These are phyloP conservation scores for Psylliodes chrysocephalus DNA, from an alignment of 2,888 invertebrate species.

Conservation along the genomic window DNA sequence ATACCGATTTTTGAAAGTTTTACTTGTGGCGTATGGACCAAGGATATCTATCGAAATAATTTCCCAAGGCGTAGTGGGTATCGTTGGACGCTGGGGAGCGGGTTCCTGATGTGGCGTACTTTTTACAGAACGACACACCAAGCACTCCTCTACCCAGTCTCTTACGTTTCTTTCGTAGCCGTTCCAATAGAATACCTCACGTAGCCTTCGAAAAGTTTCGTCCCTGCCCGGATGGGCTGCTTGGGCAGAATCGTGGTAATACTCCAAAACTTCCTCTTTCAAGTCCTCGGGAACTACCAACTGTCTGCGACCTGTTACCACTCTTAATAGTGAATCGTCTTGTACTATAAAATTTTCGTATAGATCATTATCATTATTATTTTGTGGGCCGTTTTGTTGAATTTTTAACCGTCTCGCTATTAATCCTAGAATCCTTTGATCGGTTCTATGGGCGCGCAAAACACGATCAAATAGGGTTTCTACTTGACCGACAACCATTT, in stretches of 20 bases:
- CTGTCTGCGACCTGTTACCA: not conserved
- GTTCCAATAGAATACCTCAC: conserved; percentile 45
- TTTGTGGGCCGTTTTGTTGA: too few relatives aligned
- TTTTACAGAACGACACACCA: conserved; percentile 21
- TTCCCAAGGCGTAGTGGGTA: conserved; percentile 14
- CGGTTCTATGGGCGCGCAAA: too few relatives aligned
- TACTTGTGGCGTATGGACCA: conserved; percentile 18
- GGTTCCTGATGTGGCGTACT: not conserved
- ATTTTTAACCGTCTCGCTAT: too few relatives aligned
- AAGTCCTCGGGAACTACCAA: not conserved
- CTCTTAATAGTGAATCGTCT: too few relatives aligned
- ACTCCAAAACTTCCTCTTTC: not conserved
- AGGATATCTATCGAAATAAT: conserved; percentile 10
- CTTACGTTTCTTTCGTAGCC: conserved; percentile 38
- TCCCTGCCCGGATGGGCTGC: conserved; percentile 46
- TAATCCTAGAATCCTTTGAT: too few relatives aligned
- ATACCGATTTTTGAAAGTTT: conserved; percentile 7
- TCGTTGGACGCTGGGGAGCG: not conserved
- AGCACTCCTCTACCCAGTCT: conserved; percentile 5
- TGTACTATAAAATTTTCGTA: too few relatives aligned
- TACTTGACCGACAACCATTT: too few relatives aligned
- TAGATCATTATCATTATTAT: too few relatives aligned
- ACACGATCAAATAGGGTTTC: too few relatives aligned
- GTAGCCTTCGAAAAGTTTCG: conserved; percentile 42
- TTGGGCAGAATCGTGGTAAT: conserved; percentile 20